A percentile compares a stretch with the other conserved stretches of the same genome.
phyloP scores from a whole-genome alignment of 2,113 vertebrate species.

The Rhinolophus ferrumequinum region DNA sequence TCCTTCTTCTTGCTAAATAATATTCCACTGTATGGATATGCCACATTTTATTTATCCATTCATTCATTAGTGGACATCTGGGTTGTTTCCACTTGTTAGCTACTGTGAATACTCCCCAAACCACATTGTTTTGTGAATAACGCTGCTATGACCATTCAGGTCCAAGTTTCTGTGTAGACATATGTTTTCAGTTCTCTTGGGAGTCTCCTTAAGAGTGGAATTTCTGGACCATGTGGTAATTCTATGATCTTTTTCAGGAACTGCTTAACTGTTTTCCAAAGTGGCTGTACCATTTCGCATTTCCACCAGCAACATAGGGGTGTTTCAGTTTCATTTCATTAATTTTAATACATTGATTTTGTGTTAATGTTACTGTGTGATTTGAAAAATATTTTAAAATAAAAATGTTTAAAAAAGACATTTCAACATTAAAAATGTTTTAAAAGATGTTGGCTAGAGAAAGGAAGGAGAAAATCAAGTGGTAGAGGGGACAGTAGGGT shows the following conservation, averaged over 20 bases:
- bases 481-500: not conserved
- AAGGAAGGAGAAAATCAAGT: not conserved
- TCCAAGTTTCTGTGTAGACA: not conserved
- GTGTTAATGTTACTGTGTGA: conserved; percentile 10
- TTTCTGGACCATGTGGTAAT: not conserved
- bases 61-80: not conserved
- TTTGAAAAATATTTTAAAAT: not conserved
- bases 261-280: conserved; percentile 19
- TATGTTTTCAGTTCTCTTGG: conserved; percentile 18
- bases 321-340: conserved; percentile 28
- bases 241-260: conserved; percentile 42
- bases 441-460: not conserved
- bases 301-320: not conserved
- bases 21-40: not conserved
- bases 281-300: not conserved
- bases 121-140: not conserved
- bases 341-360: conserved; percentile 40
- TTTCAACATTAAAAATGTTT: not conserved
- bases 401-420: not conserved
- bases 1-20: conserved; percentile 33
- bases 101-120: not conserved
- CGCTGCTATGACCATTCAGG: not conserved
- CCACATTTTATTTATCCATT: conserved; percentile 9
- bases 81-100: not conserved
- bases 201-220: not conserved